Evolutionary conservation across 2,113 vertebrate genomes (phyloP), one percentile per base, ranked within the genome.

Genomic region (Anas platyrhynchos): DNA sequence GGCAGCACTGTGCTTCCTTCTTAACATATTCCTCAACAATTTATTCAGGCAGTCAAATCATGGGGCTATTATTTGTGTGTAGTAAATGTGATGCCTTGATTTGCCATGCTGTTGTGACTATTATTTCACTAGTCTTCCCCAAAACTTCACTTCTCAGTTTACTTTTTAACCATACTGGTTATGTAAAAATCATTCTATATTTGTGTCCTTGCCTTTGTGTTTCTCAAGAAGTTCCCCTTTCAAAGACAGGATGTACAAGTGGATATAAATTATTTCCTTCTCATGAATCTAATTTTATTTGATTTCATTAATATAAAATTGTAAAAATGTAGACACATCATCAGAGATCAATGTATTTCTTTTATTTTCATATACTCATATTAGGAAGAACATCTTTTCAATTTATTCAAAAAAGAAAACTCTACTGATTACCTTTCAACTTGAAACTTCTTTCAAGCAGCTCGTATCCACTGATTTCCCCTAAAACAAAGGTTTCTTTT

Each of bases 401-500:
- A 34, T 79, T 54, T 63, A 83, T n/a, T 23, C 21, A 54, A n/a
- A 66, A 83, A 83, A 62, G 27, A 88, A 80, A 85, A 62, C 56
- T 34, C 48, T 26, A n/a, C 4, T 3, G 0, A 73, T 25, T n/a
- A 22, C 38, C 12, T 73, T 85, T 81, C 34, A 36, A 6, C 18
- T 48, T 62, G 18, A 73, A 91, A 66, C 36, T 54, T 59, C 75
- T 91, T 95, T 88, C 78, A 88, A 80, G 72, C n/a, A 54, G 22
- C 50, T 77, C 32, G 17, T 58, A 90, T 29, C 44, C 46, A 50
- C 13, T 50, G 23, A 61, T 71, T 55, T 77, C 82, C 38, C 73
- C 68, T 80, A 41, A 91, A 95, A 92, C 87, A 94, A 95, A 96
- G 79, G 75, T 77, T 89, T 56, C 43, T 4, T 77, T 76, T 77